Evolutionary conservation across 1,140 invertebrate species (phyloP).

Genomic region (Trichonephila clavata): DNA sequence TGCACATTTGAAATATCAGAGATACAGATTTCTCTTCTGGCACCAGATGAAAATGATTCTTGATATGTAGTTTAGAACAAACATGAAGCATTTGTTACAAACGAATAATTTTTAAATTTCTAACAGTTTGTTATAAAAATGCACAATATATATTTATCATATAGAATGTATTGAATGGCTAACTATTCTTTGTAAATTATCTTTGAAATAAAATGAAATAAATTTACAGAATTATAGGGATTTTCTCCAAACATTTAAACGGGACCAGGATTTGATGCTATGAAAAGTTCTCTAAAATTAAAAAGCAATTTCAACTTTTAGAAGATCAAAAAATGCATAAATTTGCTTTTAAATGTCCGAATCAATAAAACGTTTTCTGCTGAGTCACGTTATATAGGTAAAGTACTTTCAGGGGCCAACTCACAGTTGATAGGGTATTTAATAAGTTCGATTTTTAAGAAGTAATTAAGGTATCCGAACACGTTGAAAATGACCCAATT

Average conservation of each 20-base stretch:
- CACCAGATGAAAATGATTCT: not conserved
- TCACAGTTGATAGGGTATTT: not conserved
- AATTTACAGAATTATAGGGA: not conserved
- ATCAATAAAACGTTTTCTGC: not conserved
- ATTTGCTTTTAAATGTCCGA: not conserved
- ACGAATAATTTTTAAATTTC: not conserved
- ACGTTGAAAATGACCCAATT: too few species aligned
- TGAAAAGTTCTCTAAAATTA: not conserved
- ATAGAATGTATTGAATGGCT: not conserved
- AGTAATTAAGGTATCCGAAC: too few species aligned
- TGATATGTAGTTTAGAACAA: not conserved
- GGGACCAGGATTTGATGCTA: conserved; percentile 8
- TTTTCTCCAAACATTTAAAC: not conserved
- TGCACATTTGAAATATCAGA: not conserved
- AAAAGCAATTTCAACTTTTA: not conserved
- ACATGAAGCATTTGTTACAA: not conserved
- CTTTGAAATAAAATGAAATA: not conserved
- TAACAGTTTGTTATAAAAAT: not conserved
- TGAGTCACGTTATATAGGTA: not conserved
- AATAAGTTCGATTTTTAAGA: not conserved
- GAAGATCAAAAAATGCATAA: not conserved
- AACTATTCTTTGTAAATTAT: not conserved
- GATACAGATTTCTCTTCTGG: not conserved
- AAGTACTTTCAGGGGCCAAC: conserved; percentile 1
- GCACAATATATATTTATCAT: not conserved